Percentiles rank a stretch among this genome's conserved stretches.
phyloP scores from a whole-genome alignment of 2,888 invertebrate genomes.

The Scaeva pyrastri region DNA sequence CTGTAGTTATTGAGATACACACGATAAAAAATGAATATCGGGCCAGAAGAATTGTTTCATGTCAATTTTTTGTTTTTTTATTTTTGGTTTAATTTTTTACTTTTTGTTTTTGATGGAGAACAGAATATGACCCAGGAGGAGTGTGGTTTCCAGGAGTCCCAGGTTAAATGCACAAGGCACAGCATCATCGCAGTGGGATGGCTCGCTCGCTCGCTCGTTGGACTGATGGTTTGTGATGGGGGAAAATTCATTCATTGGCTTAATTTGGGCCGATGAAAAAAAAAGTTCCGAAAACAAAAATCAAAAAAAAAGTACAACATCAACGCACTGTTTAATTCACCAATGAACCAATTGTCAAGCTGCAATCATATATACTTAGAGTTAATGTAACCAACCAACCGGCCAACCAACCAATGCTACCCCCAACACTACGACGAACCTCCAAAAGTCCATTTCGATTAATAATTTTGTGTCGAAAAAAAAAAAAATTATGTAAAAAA shows the following conservation, averaged over 20 bases:
- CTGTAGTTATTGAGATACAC: slow-evolving; percentile 32
- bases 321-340: slow-evolving; percentile 45
- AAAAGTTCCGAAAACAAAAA: too few species aligned
- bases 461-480: slow-evolving; percentile 11
- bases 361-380: slow-evolving; percentile 45
- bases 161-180: slow-evolving; percentile 21
- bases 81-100: slow-evolving; percentile 16
- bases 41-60: slow-evolving; percentile 37
- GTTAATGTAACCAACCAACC: slow-evolving; percentile 42
- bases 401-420: slow-evolving; percentile 13
- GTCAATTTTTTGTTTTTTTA: slow-evolving; percentile 38
- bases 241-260: slow-evolving; percentile 38
- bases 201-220: too few species aligned
- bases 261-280: slow-evolving; percentile 17
- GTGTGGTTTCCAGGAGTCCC: slow-evolving; percentile 9
- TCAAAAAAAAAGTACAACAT: slow-evolving; percentile 2
- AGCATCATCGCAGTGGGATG: slow-evolving; percentile 2
- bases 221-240: background rate
- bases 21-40: slow-evolving; percentile 38
- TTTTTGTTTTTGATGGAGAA: slow-evolving; percentile 9
- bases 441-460: slow-evolving; percentile 23
- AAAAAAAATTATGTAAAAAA: slow-evolving; percentile 6
- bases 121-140: slow-evolving; percentile 35
- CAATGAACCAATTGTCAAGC: slow-evolving; percentile 48
- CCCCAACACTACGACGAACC: background rate